These are phyloP conservation scores for Drosophila orena DNA, from an alignment of 1,140 invertebrate genomes.

Conservation along the genomic window DNA sequence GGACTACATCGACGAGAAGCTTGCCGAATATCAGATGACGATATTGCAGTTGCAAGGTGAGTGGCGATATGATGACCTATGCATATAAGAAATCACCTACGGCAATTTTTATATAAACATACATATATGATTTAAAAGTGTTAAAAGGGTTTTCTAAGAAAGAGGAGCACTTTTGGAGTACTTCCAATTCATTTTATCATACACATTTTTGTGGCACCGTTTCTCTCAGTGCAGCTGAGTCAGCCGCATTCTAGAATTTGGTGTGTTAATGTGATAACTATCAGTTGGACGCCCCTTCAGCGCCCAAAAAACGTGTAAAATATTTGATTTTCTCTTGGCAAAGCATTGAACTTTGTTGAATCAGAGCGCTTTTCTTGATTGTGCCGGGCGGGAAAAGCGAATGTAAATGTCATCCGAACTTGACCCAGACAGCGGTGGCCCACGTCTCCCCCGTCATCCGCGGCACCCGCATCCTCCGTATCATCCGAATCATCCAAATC, in stretches of 20 bases:
- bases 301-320: constrained; percentile 33
- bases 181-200: neutral
- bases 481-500: constrained; percentile 1
- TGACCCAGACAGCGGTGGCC: constrained; percentile 57
- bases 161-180: too few species aligned
- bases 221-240: constrained; percentile 17
- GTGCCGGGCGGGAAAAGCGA: constrained; percentile 9
- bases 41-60: constrained; percentile 95
- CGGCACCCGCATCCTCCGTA: constrained; percentile 18
- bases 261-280: constrained; percentile 30
- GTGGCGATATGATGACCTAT: constrained; percentile 38
- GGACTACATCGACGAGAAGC: constrained; percentile 96
- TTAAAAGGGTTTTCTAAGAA: too few species aligned
- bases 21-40: constrained; percentile 96
- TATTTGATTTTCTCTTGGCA: constrained; percentile 58
- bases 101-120: too few species aligned
- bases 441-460: constrained; percentile 22
- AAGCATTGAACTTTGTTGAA: constrained; percentile 57
- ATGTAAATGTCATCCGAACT: constrained; percentile 72
- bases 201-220: neutral
- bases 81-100: neutral
- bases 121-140: too few species aligned
- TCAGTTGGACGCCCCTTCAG: constrained; percentile 14
- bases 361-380: constrained; percentile 28
- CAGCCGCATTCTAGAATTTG: constrained; percentile 24